Evolutionary conservation across 2,113 vertebrate species (phyloP), one percentile per base, ranked within the genome.

Genomic region (Butorides virescens): DNA sequence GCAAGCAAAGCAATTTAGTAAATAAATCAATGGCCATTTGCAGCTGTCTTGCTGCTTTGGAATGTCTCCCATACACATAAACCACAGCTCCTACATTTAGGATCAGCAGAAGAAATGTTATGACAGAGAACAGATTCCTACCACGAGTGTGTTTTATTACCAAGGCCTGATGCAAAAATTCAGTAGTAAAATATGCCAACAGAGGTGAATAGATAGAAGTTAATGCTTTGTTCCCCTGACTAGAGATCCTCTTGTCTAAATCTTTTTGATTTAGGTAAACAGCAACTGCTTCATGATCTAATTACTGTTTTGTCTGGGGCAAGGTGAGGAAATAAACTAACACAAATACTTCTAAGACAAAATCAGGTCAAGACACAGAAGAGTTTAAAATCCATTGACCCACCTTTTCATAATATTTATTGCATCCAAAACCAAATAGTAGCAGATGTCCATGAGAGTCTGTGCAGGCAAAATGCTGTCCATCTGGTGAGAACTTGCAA

Each of bases 401-500:
- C 96, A 99, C 99, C 99, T 99, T 99, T 97, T 99, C 99, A 67
- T 99, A 99, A 39, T 98, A 98, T 97, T 98, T 98, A 98, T 99
- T 99, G 98, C 99, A 99, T 93, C 99, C 99, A 87, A 99, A 99
- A 47, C 99, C 99, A 98, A 99, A 99, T 72, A 99, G 98, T 30
- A 99, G 98, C 96, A 99, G 98, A 98, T 99, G 99, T 55, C 99
- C 99, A 58, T 99, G 99, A 61, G 99, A 99, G 98, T 99, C 99
- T 62, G 99, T 99, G 97, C 99, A 99, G 94, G 99, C 99, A 95
- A 99, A 99, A 98, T 99, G 99, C 92, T 99, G 99, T 71, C 99
- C 99, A 96, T 99, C 99, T 76, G 98, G 98, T 34, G 99, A 99
- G 98, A 99, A 99, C 98, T 99, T 99, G 98, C 99, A 99, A 96